Percentiles rank a stretch among this genome's conserved stretches.
Evolutionary conservation across 2,888 invertebrate species (phyloP).

Genomic region (Drosophila paranaensis): DNA sequence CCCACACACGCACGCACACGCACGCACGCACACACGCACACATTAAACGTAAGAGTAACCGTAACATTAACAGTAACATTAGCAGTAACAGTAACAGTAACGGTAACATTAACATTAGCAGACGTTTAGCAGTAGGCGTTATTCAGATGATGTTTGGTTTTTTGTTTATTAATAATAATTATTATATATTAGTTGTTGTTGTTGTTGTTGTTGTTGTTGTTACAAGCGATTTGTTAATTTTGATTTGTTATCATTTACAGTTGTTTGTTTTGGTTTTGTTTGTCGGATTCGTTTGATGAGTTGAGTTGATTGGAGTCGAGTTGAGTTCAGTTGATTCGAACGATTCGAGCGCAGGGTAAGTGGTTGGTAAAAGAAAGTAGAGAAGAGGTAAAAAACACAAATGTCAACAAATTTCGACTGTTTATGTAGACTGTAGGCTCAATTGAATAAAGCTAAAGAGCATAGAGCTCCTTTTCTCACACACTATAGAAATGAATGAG

Average conservation of each 20-base stretch:
- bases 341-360: slow-evolving; percentile 68
- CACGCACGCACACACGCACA: slow-evolving; percentile 25
- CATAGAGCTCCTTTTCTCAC: neutral
- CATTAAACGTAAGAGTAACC: slow-evolving; percentile 29
- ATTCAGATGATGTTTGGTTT: slow-evolving; percentile 56
- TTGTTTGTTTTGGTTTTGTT: slow-evolving; percentile 40
- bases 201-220: slow-evolving; percentile 12
- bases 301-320: slow-evolving; percentile 51
- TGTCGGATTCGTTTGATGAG: slow-evolving; percentile 70
- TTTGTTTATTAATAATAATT: slow-evolving; percentile 16
- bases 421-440: slow-evolving; percentile 34
- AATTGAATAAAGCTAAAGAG: slow-evolving; percentile 26
- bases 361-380: slow-evolving; percentile 72
- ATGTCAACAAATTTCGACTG: slow-evolving; percentile 70
- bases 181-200: slow-evolving; percentile 22
- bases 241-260: slow-evolving; percentile 64
- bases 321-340: slow-evolving; percentile 58
- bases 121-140: slow-evolving; percentile 56
- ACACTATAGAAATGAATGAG: slow-evolving; percentile 39
- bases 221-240: slow-evolving; percentile 51
- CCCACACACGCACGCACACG: slow-evolving; percentile 33
- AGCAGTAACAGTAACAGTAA: slow-evolving; percentile 55
- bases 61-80: slow-evolving; percentile 50
- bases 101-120: slow-evolving; percentile 56
- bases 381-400: slow-evolving; percentile 72